phyloP scores from a whole-genome alignment of 2,888 invertebrate species.

The Drosophila antonietae region DNA sequence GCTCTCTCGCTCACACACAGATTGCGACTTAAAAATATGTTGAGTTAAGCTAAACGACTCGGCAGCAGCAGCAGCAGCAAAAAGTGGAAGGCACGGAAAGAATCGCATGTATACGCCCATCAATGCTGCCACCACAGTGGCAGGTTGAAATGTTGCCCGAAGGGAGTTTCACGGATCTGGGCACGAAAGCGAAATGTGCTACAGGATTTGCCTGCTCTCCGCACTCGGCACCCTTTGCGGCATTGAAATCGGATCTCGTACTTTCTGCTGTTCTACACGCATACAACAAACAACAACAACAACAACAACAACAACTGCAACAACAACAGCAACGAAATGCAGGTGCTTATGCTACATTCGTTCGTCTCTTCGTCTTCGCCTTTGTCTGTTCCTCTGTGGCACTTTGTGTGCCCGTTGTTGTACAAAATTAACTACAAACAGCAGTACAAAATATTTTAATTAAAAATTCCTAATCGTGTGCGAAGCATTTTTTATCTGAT shows the following conservation, averaged over 20 bases:
- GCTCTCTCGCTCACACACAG: constrained; percentile 13
- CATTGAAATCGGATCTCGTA: constrained; percentile 79
- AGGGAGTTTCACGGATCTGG: constrained; percentile 49
- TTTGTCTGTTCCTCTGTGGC: constrained; percentile 26
- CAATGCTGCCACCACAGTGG: constrained; percentile 81
- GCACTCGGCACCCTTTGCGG: constrained; percentile 50
- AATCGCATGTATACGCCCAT: constrained; percentile 82
- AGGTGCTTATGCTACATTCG: constrained; percentile 65
- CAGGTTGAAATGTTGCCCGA: constrained; percentile 80
- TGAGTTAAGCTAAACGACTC: constrained; percentile 79
- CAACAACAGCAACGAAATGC: constrained; percentile 50
- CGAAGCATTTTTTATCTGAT: constrained; percentile 85
- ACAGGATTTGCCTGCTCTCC: constrained; percentile 42
- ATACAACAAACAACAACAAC: constrained; percentile 71
- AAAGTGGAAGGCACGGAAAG: constrained; percentile 73
- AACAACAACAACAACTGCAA: constrained; percentile 33
- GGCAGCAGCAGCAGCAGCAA: constrained; percentile 34
- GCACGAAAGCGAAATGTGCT: constrained; percentile 82
- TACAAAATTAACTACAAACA: constrained; percentile 81
- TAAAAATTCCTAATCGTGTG: constrained; percentile 85
- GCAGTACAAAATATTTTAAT: constrained; percentile 85
- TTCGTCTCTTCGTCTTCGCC: constrained; percentile 5
- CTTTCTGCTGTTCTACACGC: constrained; percentile 80
- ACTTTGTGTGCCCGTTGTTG: constrained; percentile 73
- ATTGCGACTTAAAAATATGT: constrained; percentile 73